Base-by-base conservation (phyloP, 2,113 vertebrate genomes). In the Camelus dromedarius region DNA sequence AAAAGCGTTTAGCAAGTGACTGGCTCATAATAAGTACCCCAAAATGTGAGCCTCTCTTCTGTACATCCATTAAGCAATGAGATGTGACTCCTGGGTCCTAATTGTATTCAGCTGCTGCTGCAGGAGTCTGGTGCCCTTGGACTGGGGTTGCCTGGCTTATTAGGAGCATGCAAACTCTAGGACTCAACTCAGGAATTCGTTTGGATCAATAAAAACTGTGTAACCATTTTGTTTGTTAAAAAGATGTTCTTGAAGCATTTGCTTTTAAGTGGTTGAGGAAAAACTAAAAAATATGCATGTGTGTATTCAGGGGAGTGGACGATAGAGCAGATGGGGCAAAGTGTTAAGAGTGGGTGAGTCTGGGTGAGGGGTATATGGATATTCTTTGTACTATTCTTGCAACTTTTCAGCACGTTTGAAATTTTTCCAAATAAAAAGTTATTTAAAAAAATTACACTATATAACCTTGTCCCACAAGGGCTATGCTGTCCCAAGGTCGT, bases 361-460 rank as follows among this genome's bases (percentile, higher is more conserved):
- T 84, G 26, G 35, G 48, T 91, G 35, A 66, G 5, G 48, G 46
- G 3, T 64, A 28, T 35, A 6, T 70, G 32, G 64, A 24, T 2
- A 24, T 72, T 70, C 67, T 90, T 85, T 82, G n/a, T 82, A 32
- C 18, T 85, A 13, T 81, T 84, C 56, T 86, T 94, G 18, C 11
- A 84, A 0, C 1, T 66, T 60, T 81, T 85, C 56, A 56, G 11
- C 32, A 89, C 32, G 24, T 70, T 76, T 91, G 67, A 89, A 72
- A 28, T 89, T 72, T 91, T 91, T 77, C 30, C 26, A 54, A 88
- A 52, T 87, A 52, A 89, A 96, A 89, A 13, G 52, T 70, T 69
- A 83, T 80, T 60, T 93, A 32, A 84, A 20, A 30, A 73, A 64
- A 72, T 5, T 46, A 30, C 18, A 6, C 22, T 69, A 7, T 69